Percentiles rank a stretch among this genome's conserved stretches.
These are phyloP conservation scores for Megalops atlanticus DNA, from an alignment of 2,113 vertebrate genomes.

Conservation along the genomic window DNA sequence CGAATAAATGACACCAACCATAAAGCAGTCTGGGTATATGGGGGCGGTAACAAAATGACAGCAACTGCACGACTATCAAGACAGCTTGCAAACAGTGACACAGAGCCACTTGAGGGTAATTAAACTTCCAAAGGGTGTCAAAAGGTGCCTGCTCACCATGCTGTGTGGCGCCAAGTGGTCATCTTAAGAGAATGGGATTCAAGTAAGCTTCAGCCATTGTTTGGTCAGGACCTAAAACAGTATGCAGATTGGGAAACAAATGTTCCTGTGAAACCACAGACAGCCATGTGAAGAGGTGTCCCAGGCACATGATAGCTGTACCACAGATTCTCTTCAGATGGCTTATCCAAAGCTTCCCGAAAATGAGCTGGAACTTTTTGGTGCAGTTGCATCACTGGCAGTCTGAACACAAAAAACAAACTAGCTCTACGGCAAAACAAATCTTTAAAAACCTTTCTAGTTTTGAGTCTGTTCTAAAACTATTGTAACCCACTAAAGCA, in stretches of 20 bases:
- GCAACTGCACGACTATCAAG: not conserved
- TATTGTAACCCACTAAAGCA: too few relatives aligned
- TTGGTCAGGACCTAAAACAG: not conserved
- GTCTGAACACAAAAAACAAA: too few relatives aligned
- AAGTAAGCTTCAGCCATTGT: conserved; percentile 1
- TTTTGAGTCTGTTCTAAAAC: too few relatives aligned
- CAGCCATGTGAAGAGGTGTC: not conserved
- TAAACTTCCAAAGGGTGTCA: conserved; percentile 11
- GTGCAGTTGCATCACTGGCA: too few relatives aligned
- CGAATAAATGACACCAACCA: not conserved
- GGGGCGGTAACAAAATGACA: not conserved
- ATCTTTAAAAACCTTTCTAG: too few relatives aligned
- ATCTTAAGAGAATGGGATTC: not conserved
- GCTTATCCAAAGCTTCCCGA: too few relatives aligned
- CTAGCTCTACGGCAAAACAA: too few relatives aligned
- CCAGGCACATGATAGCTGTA: not conserved
- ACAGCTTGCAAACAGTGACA: not conserved
- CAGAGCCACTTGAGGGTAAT: conserved; percentile 16
- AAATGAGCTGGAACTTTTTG: too few relatives aligned
- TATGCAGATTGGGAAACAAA: not conserved
- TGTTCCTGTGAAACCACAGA: not conserved
- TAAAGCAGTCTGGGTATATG: too few relatives aligned
- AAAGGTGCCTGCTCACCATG: not conserved
- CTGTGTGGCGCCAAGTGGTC: conserved; percentile 1
- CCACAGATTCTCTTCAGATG: too few relatives aligned